These are phyloP conservation scores for Varanus salvator DNA, from an alignment of 2,113 vertebrate genomes.

Conservation along the genomic window DNA sequence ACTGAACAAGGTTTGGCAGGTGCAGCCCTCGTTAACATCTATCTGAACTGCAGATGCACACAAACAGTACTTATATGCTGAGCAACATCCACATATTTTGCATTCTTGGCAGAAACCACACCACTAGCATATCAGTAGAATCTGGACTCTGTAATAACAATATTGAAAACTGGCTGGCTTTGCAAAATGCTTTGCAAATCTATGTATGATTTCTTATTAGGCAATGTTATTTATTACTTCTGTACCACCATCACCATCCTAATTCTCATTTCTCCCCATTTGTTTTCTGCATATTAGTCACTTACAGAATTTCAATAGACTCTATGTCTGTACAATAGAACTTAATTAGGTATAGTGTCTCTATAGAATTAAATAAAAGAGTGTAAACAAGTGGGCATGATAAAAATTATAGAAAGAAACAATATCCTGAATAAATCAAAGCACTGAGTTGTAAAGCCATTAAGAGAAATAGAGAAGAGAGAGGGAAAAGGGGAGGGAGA, in stretches of 20 bases:
- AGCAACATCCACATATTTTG: neutral
- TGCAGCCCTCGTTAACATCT: neutral
- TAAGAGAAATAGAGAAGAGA: slow-evolving; percentile 18
- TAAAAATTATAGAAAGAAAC: slow-evolving; percentile 29
- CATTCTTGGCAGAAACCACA: neutral
- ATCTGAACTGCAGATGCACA: neutral
- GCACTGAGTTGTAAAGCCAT: slow-evolving; percentile 33
- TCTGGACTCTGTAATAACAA: neutral
- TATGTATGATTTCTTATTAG: slow-evolving; percentile 27
- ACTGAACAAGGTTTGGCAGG: neutral
- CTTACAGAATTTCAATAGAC: slow-evolving; percentile 24
- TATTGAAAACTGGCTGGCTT: slow-evolving; percentile 5
- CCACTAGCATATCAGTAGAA: neutral
- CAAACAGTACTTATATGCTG: neutral
- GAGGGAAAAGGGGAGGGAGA: neutral
- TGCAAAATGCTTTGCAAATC: slow-evolving; percentile 34
- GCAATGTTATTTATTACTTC: slow-evolving; percentile 29
- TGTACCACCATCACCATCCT: neutral
- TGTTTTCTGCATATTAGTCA: slow-evolving; percentile 34
- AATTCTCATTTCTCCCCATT: slow-evolving; percentile 38
- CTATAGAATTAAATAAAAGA: slow-evolving; percentile 39
- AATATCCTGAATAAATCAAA: slow-evolving; percentile 29
- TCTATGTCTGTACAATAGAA: slow-evolving; percentile 24
- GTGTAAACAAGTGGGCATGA: slow-evolving; percentile 20
- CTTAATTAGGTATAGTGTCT: slow-evolving; percentile 38